Percentiles rank a stretch among this genome's conserved stretches.
These are phyloP conservation scores for Ormyrus thymus DNA, from an alignment of 2,888 invertebrate genomes.

Conservation along the genomic window DNA sequence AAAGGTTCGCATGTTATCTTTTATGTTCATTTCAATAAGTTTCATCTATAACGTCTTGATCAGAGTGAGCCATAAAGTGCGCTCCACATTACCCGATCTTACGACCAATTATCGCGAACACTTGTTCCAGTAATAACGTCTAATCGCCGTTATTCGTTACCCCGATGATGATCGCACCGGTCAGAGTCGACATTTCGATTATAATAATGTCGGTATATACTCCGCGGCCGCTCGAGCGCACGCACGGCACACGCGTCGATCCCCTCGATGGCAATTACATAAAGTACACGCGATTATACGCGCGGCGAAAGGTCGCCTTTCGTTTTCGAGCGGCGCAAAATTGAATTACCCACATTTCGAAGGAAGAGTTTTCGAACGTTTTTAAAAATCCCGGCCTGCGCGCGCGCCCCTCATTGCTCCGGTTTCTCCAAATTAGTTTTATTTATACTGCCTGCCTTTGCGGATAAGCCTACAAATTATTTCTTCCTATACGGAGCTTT, in stretches of 20 bases:
- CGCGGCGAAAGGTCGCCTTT: conserved; percentile 55
- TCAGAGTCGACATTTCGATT: conserved; percentile 17
- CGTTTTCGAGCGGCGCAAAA: conserved; percentile 55
- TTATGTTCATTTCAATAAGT: too few species aligned
- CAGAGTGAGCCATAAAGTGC: conserved; percentile 32
- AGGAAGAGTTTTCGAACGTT: conserved; percentile 10
- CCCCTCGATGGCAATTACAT: conserved; percentile 55
- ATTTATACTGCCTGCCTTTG: conserved; percentile 22
- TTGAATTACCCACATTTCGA: conserved; percentile 57
- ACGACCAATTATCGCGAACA: conserved; percentile 38
- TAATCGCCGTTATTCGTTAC: conserved; percentile 33
- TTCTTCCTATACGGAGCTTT: background rate
- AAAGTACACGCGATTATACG: conserved; percentile 57
- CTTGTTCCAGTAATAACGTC: conserved; percentile 40
- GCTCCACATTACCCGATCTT: conserved; percentile 19
- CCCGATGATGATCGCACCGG: conserved; percentile 17
- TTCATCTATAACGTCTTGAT: background rate
- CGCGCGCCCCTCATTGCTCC: background rate
- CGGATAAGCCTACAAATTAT: conserved; percentile 2
- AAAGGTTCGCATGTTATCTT: too few species aligned
- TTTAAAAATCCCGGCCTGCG: conserved; percentile 12
- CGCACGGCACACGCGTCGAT: background rate
- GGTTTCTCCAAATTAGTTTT: conserved; percentile 38
- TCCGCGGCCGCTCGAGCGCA: background rate
- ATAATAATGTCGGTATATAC: conserved; percentile 29